A percentile compares a stretch with the other conserved stretches of the same genome.
These are phyloP conservation scores for Galerucella calmariensis DNA, from an alignment of 2,888 invertebrate species.

Conservation along the genomic window DNA sequence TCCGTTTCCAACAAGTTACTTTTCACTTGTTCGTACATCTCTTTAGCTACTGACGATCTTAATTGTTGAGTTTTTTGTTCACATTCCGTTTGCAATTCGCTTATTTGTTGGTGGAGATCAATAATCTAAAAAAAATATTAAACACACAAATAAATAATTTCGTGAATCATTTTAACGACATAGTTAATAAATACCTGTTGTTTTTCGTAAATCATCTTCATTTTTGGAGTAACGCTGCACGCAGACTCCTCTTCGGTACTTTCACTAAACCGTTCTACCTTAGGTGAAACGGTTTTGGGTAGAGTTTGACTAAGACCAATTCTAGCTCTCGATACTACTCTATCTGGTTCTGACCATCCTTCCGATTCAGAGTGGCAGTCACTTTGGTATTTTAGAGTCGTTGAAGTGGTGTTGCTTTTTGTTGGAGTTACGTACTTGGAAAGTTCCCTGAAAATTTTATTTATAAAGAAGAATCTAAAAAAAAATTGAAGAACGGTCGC, in stretches of 20 bases:
- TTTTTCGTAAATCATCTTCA: conserved; percentile 29
- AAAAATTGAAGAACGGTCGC: no score
- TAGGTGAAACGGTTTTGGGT: conserved; percentile 50
- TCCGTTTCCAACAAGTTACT: conserved; percentile 52
- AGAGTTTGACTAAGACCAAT: conserved; percentile 73
- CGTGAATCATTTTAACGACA: background rate
- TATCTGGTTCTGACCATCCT: conserved; percentile 88
- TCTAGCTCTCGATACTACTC: conserved; percentile 82
- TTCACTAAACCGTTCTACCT: conserved; percentile 44
- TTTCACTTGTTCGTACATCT: conserved; percentile 57
- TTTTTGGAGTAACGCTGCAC: conserved; percentile 33
- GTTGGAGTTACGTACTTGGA: conserved; percentile 42
- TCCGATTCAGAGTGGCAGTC: conserved; percentile 77
- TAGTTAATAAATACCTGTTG: conserved; percentile 47
- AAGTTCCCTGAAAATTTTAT: conserved; percentile 28
- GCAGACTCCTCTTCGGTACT: conserved; percentile 59
- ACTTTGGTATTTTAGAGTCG: conserved; percentile 54
- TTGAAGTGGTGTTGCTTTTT: conserved; percentile 48
- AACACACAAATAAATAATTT: no score
- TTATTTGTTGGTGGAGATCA: conserved; percentile 63
- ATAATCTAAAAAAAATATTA: conserved; percentile 15
- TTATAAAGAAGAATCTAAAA: background rate
- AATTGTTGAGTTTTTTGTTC: conserved; percentile 54
- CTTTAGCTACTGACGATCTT: conserved; percentile 27
- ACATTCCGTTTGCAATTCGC: conserved; percentile 62